Conservation (phyloP, 2,113 vertebrate species). For the Pan paniscus region DNA sequence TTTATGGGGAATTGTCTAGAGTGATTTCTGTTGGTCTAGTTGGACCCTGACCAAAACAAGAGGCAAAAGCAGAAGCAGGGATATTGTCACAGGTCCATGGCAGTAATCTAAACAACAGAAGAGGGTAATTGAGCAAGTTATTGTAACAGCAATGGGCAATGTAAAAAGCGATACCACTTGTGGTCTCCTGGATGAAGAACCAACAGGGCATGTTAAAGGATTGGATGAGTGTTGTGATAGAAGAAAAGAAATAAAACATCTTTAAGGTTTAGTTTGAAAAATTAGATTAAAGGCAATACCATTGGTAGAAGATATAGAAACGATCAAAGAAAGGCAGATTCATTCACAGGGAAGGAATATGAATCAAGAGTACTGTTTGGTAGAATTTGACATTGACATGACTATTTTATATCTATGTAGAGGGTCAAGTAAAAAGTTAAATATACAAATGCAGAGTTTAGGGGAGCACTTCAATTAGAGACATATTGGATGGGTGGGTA, state of each 20-base stretch:
- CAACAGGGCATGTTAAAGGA: background rate
- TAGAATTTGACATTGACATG: background rate
- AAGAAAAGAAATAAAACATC: background rate
- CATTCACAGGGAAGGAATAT: background rate
- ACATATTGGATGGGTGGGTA: background rate
- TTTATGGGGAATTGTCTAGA: background rate
- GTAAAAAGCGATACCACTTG: background rate
- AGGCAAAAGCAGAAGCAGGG: background rate
- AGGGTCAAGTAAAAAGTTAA: background rate
- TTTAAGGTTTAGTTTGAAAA: background rate
- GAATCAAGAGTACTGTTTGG: background rate
- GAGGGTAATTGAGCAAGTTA: background rate
- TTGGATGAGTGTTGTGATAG: background rate
- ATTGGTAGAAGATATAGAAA: background rate
- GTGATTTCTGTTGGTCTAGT: background rate
- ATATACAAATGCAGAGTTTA: background rate
- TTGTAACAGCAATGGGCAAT: background rate
- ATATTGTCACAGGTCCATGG: background rate
- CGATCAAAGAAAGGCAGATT: background rate
- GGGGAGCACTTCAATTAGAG: background rate
- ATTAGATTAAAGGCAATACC: background rate
- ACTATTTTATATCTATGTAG: background rate
- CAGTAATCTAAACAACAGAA: background rate
- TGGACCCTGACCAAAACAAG: background rate
- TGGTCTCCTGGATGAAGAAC: background rate